phyloP scores from a whole-genome alignment of 2,888 invertebrate genomes.

The Nomada fucata region DNA sequence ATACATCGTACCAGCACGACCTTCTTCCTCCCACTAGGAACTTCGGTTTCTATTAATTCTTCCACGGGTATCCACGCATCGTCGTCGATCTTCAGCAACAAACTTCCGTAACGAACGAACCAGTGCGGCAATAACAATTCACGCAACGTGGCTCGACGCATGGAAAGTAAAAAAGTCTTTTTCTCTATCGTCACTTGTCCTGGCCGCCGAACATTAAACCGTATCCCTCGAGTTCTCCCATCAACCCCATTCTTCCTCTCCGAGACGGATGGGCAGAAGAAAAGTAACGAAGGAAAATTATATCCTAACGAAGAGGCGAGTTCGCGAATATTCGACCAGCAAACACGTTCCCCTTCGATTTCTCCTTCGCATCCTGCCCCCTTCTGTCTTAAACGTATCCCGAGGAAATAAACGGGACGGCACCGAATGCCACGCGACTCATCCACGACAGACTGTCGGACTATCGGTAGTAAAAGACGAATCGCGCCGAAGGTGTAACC shows the following conservation, averaged over 20 bases:
- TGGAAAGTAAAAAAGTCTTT: too few species aligned
- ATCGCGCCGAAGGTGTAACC: conserved; percentile 10
- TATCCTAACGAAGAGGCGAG: too few species aligned
- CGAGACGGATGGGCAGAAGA: too few species aligned
- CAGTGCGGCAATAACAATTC: background rate
- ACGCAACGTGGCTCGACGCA: background rate
- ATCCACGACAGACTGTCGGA: background rate
- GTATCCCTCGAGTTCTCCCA: too few species aligned
- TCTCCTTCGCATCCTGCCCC: background rate
- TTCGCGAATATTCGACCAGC: too few species aligned
- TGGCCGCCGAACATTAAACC: too few species aligned
- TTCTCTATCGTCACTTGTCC: too few species aligned
- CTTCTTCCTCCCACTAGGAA: background rate
- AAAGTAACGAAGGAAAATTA: too few species aligned
- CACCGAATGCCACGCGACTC: background rate
- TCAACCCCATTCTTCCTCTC: too few species aligned
- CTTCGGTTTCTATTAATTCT: background rate
- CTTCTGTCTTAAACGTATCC: background rate
- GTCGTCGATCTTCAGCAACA: too few species aligned
- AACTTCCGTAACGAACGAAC: background rate
- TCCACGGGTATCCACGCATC: background rate
- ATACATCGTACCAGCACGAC: conserved; percentile 78
- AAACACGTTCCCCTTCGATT: background rate
- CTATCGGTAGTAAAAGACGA: background rate
- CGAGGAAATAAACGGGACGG: background rate